Conservation (phyloP, 2,888 invertebrate genomes). For the Therioaphis trifolii region DNA sequence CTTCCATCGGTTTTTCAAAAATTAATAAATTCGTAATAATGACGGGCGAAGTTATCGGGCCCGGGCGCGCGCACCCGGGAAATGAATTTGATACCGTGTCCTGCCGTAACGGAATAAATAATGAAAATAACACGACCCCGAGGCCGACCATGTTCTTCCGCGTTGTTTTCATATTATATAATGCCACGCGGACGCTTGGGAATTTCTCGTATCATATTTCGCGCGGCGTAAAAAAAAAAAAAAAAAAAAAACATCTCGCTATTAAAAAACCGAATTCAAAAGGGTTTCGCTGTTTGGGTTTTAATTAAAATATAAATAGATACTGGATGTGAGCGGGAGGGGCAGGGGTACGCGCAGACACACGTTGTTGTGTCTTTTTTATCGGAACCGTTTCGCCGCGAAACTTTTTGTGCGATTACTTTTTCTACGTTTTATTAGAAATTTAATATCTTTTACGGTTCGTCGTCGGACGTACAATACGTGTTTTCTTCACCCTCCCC, state of each 20-base stretch:
- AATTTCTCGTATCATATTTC: slow-evolving; percentile 48
- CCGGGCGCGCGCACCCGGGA: slow-evolving; percentile 52
- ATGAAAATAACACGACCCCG: slow-evolving; percentile 52
- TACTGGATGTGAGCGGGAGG: too few relatives aligned
- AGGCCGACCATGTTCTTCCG: slow-evolving; percentile 45
- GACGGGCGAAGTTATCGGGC: slow-evolving; percentile 42
- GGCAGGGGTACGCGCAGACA: too few relatives aligned
- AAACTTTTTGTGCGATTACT: too few relatives aligned
- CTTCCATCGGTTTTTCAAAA: slow-evolving; percentile 36
- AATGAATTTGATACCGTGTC: slow-evolving; percentile 55
- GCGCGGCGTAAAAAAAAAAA: slow-evolving; percentile 15
- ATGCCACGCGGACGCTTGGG: slow-evolving; percentile 38
- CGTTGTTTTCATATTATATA: slow-evolving; percentile 37
- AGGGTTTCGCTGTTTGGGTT: not conserved
- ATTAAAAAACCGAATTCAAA: slow-evolving; percentile 13
- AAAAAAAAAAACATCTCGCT: slow-evolving; percentile 20
- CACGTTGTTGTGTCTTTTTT: too few relatives aligned
- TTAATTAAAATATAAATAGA: not conserved
- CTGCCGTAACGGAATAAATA: slow-evolving; percentile 49
- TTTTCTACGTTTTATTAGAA: too few relatives aligned
- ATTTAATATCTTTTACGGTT: too few relatives aligned
- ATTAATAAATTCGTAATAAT: slow-evolving; percentile 57
- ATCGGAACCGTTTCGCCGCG: too few relatives aligned
- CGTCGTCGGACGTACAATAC: too few relatives aligned
- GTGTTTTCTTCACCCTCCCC: too few relatives aligned